Conservation (phyloP, 2,888 invertebrate genomes). For the Drosophila barbarae region DNA sequence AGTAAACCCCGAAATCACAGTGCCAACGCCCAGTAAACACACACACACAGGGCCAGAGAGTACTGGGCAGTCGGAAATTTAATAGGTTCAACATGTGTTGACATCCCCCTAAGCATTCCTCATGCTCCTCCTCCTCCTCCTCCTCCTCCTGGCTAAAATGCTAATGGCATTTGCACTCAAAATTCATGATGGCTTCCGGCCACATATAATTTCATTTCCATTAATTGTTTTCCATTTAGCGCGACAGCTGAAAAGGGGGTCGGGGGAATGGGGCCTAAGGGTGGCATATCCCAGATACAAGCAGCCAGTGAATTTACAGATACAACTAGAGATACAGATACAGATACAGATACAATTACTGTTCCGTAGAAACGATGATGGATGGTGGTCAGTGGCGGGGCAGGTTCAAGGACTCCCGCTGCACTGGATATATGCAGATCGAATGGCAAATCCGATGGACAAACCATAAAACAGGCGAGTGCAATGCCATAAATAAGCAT, state of each 20-base stretch:
- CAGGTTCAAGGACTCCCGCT: neutral
- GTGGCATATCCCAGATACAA: constrained; percentile 4
- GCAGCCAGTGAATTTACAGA: neutral
- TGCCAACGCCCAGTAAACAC: constrained; percentile 20
- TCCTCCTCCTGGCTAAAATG: constrained; percentile 21
- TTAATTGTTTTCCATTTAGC: constrained; percentile 65
- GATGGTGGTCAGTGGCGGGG: neutral
- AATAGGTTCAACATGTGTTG: constrained; percentile 65
- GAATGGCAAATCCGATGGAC: constrained; percentile 11
- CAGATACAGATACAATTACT: constrained; percentile 4
- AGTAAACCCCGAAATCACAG: constrained; percentile 40
- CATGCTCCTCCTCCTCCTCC: neutral
- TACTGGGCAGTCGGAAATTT: constrained; percentile 51
- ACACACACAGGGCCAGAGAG: neutral
- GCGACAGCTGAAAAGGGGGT: constrained; percentile 9
- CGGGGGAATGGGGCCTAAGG: neutral
- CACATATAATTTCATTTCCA: constrained; percentile 65
- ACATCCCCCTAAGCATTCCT: constrained; percentile 27
- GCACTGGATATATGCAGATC: constrained; percentile 5
- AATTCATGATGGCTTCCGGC: constrained; percentile 66
- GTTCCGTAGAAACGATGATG: constrained; percentile 5
- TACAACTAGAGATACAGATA: neutral
- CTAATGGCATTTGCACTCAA: constrained; percentile 71
- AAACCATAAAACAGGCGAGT: constrained; percentile 3
- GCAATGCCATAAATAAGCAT: constrained; percentile 16